phyloP scores from a whole-genome alignment of 2,797 vertebrate genomes.

The Setipinna tenuifilis region DNA sequence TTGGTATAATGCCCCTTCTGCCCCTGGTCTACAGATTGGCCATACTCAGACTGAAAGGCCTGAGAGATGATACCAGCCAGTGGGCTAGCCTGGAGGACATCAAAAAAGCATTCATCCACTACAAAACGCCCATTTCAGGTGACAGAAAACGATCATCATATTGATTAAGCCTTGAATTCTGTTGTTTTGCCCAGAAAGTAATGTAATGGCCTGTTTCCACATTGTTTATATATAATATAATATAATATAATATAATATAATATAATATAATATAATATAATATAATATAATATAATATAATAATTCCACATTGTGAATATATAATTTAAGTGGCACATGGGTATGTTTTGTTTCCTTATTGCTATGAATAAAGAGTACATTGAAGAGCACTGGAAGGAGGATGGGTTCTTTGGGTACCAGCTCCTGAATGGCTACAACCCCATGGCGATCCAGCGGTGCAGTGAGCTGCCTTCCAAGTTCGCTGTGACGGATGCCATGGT shows the following conservation, averaged over 20 bases:
- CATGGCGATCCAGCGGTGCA: conserved; percentile 60
- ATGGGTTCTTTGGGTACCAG: conserved; percentile 68
- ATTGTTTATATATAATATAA: neutral
- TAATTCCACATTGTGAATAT: too few species aligned
- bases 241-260: too few species aligned
- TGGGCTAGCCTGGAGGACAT: neutral
- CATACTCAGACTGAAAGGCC: neutral
- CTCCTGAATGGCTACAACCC: conserved; percentile 68
- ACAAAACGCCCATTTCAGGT: conserved; percentile 6
- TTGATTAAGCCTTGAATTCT: neutral
- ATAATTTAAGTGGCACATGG: neutral
- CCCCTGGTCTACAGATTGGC: neutral
- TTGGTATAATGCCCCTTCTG: neutral
- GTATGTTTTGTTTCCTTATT: neutral
- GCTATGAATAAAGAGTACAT: conserved; percentile 62
- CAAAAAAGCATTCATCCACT: neutral
- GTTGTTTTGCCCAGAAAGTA: neutral
- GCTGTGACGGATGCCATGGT: neutral
- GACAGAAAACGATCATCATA: neutral
- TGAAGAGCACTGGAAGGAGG: conserved; percentile 66
- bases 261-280: too few species aligned
- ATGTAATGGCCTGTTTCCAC: neutral
- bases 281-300: too few species aligned
- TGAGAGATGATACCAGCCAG: neutral
- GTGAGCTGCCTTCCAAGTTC: conserved; percentile 59